Evolutionary conservation across 2,888 invertebrate genomes (phyloP).

Genomic region (Cancer borealis): DNA sequence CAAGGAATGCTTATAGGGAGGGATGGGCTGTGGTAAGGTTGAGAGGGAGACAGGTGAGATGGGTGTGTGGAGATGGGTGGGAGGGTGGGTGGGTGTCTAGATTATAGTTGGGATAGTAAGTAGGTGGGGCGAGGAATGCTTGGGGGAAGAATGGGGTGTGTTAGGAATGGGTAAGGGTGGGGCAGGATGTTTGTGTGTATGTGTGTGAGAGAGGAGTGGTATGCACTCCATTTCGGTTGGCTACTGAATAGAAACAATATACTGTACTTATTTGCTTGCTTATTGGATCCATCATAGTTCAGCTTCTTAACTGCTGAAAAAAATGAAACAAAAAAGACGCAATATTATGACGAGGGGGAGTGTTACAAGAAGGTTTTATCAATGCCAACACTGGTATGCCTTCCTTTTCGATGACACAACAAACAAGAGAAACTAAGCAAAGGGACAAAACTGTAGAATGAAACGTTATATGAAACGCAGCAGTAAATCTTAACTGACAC

Average conservation of each 20-base stretch:
- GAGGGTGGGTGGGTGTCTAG: neutral
- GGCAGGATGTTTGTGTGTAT: neutral
- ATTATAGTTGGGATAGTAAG: neutral
- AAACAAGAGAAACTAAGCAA: too few relatives aligned
- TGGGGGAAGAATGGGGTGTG: slow-evolving; percentile 4
- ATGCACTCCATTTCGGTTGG: neutral
- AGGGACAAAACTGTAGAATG: too few relatives aligned
- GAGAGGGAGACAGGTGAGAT: neutral
- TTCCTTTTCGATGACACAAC: too few relatives aligned
- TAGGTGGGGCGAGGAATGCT: neutral
- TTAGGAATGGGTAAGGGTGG: neutral
- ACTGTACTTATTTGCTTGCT: slow-evolving; percentile 10
- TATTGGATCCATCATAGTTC: neutral
- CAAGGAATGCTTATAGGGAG: neutral
- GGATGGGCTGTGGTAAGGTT: neutral
- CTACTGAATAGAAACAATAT: neutral
- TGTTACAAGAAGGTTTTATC: neutral
- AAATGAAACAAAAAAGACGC: neutral
- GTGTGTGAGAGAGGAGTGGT: neutral
- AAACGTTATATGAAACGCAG: too few relatives aligned
- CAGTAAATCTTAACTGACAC: too few relatives aligned
- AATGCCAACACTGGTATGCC: neutral
- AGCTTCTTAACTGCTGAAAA: neutral
- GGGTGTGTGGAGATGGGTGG: neutral
- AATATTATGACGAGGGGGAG: neutral